Percentiles rank a stretch among this genome's conserved stretches.
These are phyloP conservation scores for Leguminivora glycinivorella DNA, from an alignment of 1,140 invertebrate species.

Conservation along the genomic window DNA sequence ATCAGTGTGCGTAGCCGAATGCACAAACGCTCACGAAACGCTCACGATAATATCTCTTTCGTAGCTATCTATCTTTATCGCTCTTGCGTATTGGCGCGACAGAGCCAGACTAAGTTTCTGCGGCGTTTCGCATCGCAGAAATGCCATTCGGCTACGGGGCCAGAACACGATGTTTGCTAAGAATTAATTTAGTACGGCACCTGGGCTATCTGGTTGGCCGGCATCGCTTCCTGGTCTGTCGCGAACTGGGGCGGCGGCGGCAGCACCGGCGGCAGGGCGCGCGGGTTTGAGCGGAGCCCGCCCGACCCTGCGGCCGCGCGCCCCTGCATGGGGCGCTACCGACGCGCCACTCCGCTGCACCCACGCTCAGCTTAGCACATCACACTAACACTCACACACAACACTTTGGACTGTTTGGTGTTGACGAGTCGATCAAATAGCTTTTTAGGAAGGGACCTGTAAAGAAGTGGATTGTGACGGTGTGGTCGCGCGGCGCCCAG, in stretches of 20 bases:
- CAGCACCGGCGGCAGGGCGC: conserved; percentile 71
- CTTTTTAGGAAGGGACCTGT: not conserved
- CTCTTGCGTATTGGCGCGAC: no score
- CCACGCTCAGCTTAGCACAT: conserved; percentile 39
- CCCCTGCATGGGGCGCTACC: conserved; percentile 71
- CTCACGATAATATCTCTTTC: no score
- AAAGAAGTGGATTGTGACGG: not conserved
- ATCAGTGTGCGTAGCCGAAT: no score
- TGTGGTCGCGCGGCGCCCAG: not conserved
- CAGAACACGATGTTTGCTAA: no score
- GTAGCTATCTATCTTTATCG: no score
- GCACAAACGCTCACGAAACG: no score
- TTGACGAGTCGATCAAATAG: not conserved
- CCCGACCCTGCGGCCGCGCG: conserved; percentile 71
- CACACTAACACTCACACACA: conserved; percentile 5
- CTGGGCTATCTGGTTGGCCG: conserved; percentile 72
- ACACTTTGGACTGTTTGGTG: not conserved
- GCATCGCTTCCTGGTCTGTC: conserved; percentile 68
- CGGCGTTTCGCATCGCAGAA: no score
- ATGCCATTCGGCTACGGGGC: no score
- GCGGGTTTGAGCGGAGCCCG: conserved; percentile 70
- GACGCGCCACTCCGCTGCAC: conserved; percentile 44
- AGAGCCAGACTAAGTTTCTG: no score
- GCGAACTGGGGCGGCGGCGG: conserved; percentile 76
- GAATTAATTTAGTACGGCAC: conserved; percentile 37